Percentiles rank a stretch among this genome's conserved stretches.
Evolutionary conservation across 2,888 invertebrate genomes (phyloP).

Genomic region (Octodonta nipae): DNA sequence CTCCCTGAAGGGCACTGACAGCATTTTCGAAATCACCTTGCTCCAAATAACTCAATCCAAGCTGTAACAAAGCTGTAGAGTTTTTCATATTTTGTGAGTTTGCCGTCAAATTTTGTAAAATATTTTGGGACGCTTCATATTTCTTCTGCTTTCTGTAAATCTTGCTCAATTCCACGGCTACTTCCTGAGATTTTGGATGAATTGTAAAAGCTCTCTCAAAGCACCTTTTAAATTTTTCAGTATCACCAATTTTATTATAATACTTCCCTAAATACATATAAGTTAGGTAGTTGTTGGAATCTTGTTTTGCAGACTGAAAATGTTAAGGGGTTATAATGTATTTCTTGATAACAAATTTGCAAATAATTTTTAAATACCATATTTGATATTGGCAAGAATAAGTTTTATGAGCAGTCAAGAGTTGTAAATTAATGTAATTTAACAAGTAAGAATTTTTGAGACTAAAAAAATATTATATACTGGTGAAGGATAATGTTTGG

Average conservation of each 20-base stretch:
- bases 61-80: slow-evolving; percentile 69
- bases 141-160: slow-evolving; percentile 55
- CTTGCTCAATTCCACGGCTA: slow-evolving; percentile 62
- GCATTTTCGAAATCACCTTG: slow-evolving; percentile 60
- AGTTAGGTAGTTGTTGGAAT: slow-evolving; percentile 59
- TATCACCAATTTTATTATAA: slow-evolving; percentile 52
- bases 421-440: too few relatives aligned
- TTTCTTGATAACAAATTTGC: too few relatives aligned
- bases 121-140: slow-evolving; percentile 49
- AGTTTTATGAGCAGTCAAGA: too few relatives aligned
- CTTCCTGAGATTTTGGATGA: slow-evolving; percentile 50
- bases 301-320: slow-evolving; percentile 51
- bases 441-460: too few relatives aligned
- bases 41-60: slow-evolving; percentile 69
- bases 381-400: too few relatives aligned
- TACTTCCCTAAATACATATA: slow-evolving; percentile 66
- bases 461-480: too few relatives aligned
- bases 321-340: too few relatives aligned
- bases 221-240: slow-evolving; percentile 66
- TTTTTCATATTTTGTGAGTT: slow-evolving; percentile 30
- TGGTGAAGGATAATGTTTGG: too few relatives aligned
- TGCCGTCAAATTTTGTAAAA: slow-evolving; percentile 42
- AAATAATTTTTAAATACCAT: too few relatives aligned
- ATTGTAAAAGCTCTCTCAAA: slow-evolving; percentile 72
- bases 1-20: slow-evolving; percentile 60